phyloP scores from a whole-genome alignment of 2,888 invertebrate genomes.

The Melanophora roralis region DNA sequence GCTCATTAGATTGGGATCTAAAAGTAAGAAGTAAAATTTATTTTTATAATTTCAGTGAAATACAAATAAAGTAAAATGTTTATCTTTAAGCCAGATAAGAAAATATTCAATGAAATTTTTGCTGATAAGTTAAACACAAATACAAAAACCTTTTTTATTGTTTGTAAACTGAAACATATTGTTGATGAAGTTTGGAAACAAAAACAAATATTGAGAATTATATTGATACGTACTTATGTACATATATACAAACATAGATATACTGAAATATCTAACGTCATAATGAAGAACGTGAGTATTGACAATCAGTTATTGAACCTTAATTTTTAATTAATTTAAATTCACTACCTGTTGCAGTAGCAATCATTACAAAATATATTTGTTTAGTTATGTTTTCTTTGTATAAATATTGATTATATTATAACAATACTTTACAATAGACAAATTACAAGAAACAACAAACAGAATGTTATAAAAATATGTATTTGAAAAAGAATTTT shows the following conservation, averaged over 20 bases:
- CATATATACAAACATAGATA: neutral
- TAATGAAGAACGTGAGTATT: neutral
- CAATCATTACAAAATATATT: neutral
- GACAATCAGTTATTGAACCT: slow-evolving; percentile 58
- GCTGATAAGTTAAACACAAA: slow-evolving; percentile 12
- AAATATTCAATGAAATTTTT: neutral
- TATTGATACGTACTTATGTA: neutral
- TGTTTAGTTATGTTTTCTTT: slow-evolving; percentile 32
- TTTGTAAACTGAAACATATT: slow-evolving; percentile 35
- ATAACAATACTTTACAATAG: no score
- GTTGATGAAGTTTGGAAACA: slow-evolving; percentile 12
- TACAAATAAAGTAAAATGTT: neutral
- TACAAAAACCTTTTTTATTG: no score
- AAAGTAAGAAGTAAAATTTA: slow-evolving; percentile 71
- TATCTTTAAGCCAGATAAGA: slow-evolving; percentile 7
- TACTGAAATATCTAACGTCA: neutral
- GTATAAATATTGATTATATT: no score
- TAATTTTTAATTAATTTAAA: neutral
- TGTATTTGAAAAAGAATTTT: neutral
- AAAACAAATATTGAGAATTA: slow-evolving; percentile 4
- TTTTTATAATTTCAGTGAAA: no score
- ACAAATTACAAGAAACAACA: no score
- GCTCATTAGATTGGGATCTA: slow-evolving; percentile 92
- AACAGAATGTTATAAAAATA: neutral
- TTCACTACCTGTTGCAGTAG: slow-evolving; percentile 29